Percentiles rank a stretch among this genome's conserved stretches.
phyloP scores from a whole-genome alignment of 2,113 vertebrate species.

The Hipposideros armiger region DNA sequence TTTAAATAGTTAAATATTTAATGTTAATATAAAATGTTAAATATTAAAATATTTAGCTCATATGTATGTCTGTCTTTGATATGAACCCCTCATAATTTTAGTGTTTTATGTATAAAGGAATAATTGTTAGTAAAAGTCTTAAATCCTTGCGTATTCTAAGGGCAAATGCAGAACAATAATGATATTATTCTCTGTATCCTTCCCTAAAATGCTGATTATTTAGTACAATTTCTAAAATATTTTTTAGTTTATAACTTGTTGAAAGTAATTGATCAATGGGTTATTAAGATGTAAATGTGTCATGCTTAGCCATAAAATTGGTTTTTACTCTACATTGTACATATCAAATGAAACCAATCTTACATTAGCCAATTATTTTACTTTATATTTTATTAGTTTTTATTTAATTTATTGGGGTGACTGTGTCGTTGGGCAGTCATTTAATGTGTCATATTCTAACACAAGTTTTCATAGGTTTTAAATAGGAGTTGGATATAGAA shows the following conservation, averaged over 20 bases:
- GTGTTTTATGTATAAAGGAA: background rate
- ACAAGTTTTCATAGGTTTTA: background rate
- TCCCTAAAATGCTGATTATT: background rate
- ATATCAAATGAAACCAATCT: background rate
- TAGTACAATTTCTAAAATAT: background rate
- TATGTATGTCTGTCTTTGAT: background rate
- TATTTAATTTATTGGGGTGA: no score
- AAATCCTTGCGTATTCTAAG: no score
- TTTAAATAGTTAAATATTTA: background rate
- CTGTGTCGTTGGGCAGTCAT: no score
- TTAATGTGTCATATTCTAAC: background rate
- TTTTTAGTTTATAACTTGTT: background rate
- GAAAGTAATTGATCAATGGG: background rate
- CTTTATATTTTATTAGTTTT: no score
- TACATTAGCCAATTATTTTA: background rate
- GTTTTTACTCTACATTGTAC: background rate
- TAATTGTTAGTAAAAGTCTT: background rate
- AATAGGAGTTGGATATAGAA: background rate
- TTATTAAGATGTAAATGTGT: background rate
- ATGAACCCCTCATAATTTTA: background rate
- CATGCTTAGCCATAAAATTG: background rate
- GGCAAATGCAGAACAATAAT: background rate
- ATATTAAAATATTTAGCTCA: background rate
- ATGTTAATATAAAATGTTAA: background rate
- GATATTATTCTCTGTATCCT: background rate